Conservation (phyloP, 1,140 invertebrate species). For the Lordiphosa stackelbergi region DNA sequence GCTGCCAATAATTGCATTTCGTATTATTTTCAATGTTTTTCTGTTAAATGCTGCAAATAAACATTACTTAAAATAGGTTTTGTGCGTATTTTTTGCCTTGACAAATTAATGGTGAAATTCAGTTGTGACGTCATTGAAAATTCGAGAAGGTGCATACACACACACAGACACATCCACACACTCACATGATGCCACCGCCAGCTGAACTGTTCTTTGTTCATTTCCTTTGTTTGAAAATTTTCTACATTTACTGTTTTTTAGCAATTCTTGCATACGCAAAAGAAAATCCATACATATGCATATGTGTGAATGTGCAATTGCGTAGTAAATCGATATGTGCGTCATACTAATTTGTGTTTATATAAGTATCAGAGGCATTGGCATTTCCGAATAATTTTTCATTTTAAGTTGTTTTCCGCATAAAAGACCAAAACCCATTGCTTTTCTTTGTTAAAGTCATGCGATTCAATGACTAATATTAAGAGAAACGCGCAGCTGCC, state of each 20-base stretch:
- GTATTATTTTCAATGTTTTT: background rate
- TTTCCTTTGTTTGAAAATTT: slow-evolving; percentile 12
- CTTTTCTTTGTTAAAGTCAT: no score
- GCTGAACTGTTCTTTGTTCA: slow-evolving; percentile 19
- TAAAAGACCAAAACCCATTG: no score
- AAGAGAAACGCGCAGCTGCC: no score
- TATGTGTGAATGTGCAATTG: background rate
- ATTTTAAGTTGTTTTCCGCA: no score
- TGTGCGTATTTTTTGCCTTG: slow-evolving; percentile 6
- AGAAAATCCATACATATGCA: slow-evolving; percentile 3
- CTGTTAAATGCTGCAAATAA: background rate
- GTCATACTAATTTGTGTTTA: no score
- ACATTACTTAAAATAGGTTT: background rate
- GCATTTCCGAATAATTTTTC: no score
- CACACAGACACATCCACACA: slow-evolving; percentile 11
- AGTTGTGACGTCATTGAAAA: slow-evolving; percentile 30
- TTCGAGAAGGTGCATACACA: slow-evolving; percentile 25
- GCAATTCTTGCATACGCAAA: background rate
- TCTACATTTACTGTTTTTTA: no score
- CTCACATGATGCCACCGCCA: slow-evolving; percentile 12
- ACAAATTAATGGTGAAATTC: slow-evolving; percentile 31
- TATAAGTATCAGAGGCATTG: no score
- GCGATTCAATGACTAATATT: no score
- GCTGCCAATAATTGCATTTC: slow-evolving; percentile 2
- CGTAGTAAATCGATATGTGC: background rate